These are phyloP conservation scores for Eumeta japonica DNA, from an alignment of 1,140 invertebrate genomes.

Conservation along the genomic window DNA sequence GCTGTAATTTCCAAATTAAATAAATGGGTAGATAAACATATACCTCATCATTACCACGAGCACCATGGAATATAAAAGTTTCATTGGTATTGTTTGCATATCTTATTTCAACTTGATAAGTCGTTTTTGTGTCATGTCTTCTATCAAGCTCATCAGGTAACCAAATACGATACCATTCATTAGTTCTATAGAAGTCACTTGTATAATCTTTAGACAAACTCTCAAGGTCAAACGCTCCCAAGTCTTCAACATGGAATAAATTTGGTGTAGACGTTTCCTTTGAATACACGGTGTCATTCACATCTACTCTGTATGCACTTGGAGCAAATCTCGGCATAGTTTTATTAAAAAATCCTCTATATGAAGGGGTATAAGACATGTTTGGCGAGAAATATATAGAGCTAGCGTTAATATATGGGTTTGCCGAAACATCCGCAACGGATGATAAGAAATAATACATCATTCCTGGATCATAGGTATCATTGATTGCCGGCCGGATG, in stretches of 20 bases:
- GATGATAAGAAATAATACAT: slow-evolving; percentile 97
- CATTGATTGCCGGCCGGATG: slow-evolving; percentile 84
- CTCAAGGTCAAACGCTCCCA: slow-evolving; percentile 75
- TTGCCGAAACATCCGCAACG: slow-evolving; percentile 91
- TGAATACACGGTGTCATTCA: slow-evolving; percentile 90
- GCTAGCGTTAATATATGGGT: slow-evolving; percentile 89
- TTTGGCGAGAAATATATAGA: slow-evolving; percentile 94
- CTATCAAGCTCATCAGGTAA: slow-evolving; percentile 80
- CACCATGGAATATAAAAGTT: slow-evolving; percentile 91
- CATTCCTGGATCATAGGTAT: slow-evolving; percentile 94
- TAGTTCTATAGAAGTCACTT: slow-evolving; percentile 84
- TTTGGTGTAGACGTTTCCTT: slow-evolving; percentile 89
- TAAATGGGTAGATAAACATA: slow-evolving; percentile 25
- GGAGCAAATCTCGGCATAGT: slow-evolving; percentile 95
- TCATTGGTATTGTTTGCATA: slow-evolving; percentile 96
- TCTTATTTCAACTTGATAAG: slow-evolving; percentile 85
- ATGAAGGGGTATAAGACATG: slow-evolving; percentile 91
- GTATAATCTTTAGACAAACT: slow-evolving; percentile 85
- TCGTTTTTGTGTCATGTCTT: slow-evolving; percentile 91
- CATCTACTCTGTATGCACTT: slow-evolving; percentile 84
- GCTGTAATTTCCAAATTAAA: no score
- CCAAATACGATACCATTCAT: slow-evolving; percentile 90
- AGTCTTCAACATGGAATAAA: slow-evolving; percentile 79
- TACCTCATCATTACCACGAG: slow-evolving; percentile 81
- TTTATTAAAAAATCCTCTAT: slow-evolving; percentile 94